Evolutionary conservation across 1,140 invertebrate species (phyloP).

Genomic region (Hypsibius dujardini): DNA sequence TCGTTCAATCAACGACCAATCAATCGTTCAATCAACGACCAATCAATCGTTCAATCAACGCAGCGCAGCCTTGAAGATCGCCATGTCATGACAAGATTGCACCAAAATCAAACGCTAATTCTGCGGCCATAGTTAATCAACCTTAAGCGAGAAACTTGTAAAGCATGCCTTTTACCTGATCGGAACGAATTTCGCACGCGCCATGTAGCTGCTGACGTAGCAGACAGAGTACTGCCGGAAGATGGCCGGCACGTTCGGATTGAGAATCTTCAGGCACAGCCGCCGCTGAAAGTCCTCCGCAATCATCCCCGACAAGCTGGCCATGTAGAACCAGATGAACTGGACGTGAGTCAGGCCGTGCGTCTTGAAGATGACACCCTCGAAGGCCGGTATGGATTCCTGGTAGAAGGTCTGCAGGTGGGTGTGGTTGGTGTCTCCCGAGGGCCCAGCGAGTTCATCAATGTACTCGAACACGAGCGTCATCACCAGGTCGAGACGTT

Average conservation of each 20-base stretch:
- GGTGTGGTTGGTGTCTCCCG: constrained; percentile 32
- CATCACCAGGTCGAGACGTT: constrained; percentile 44
- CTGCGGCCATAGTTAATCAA: too few species aligned
- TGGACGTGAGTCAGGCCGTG: constrained; percentile 55
- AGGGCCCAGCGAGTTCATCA: constrained; percentile 33
- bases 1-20: too few species aligned
- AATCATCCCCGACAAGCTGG: constrained; percentile 45
- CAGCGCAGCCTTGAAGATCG: too few species aligned
- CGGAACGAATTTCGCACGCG: constrained; percentile 47
- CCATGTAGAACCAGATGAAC: constrained; percentile 57
- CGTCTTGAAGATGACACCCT: constrained; percentile 51
- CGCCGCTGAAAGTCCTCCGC: constrained; percentile 48
- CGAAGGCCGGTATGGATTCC: constrained; percentile 45
- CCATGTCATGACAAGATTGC: too few species aligned
- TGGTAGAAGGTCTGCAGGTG: constrained; percentile 33
- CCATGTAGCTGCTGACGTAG: constrained; percentile 56
- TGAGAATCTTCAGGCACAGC: constrained; percentile 54
- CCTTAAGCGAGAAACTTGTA: too few species aligned
- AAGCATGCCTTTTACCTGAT: constrained; percentile 46
- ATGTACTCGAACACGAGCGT: constrained; percentile 43
- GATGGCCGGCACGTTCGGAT: constrained; percentile 44
- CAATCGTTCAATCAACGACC: too few species aligned
- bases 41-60: too few species aligned
- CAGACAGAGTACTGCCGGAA: constrained; percentile 48
- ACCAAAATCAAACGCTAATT: too few species aligned